These are phyloP conservation scores for Sardina pilchardus DNA, from an alignment of 2,113 vertebrate species.

Conservation along the genomic window DNA sequence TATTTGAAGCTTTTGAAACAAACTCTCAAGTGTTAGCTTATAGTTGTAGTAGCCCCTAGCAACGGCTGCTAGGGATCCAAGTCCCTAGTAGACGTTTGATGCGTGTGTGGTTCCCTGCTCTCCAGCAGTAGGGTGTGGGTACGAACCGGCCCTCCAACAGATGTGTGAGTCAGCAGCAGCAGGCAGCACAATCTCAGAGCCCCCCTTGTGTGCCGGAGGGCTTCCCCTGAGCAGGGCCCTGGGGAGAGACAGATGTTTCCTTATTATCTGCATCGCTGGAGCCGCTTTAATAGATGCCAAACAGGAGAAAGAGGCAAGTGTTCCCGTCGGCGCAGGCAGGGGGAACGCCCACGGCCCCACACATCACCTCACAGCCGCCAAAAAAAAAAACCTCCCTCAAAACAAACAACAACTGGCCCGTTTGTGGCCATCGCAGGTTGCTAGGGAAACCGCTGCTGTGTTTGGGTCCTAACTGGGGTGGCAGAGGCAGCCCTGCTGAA, in stretches of 20 bases:
- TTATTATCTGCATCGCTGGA: neutral
- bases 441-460: constrained; percentile 57
- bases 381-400: constrained; percentile 35
- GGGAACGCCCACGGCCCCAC: constrained; percentile 13
- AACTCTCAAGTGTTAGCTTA: neutral
- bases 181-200: neutral
- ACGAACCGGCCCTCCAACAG: neutral
- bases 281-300: constrained; percentile 11
- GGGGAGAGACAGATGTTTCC: constrained; percentile 19
- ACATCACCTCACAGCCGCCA: constrained; percentile 13
- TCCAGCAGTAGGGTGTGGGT: neutral
- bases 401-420: constrained; percentile 54
- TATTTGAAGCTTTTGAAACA: neutral
- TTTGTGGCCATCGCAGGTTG: constrained; percentile 53
- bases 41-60: neutral
- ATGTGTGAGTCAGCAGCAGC: constrained; percentile 5
- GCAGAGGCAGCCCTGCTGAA: constrained; percentile 60
- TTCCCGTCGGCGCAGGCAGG: neutral
- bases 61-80: neutral
- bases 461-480: constrained; percentile 57
- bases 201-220: neutral
- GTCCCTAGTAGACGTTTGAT: neutral
- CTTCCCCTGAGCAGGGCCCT: constrained; percentile 5
- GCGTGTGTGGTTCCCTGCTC: neutral
- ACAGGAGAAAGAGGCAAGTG: constrained; percentile 16